Conservation (phyloP, 2,113 vertebrate species). For the Eretmochelys imbricata region DNA sequence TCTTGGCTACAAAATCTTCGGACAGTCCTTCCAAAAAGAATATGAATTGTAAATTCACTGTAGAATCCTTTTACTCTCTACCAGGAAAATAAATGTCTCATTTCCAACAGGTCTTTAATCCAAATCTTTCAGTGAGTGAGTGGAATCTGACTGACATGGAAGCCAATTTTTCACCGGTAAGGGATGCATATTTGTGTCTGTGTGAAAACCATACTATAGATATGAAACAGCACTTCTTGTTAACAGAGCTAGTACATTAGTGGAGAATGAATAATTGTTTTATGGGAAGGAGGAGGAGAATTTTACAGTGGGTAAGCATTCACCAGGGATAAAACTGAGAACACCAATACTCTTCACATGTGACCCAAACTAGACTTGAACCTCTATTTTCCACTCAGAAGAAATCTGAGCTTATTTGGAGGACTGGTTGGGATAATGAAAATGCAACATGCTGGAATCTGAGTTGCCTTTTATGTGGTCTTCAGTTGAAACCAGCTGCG, state of each 20-base stretch:
- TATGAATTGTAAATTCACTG: not conserved
- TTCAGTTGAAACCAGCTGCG: not conserved
- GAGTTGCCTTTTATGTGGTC: not conserved
- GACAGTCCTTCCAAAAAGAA: not conserved
- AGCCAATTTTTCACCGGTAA: conserved; percentile 88
- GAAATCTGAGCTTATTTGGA: not conserved
- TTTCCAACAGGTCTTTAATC: conserved; percentile 83
- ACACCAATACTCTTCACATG: not conserved
- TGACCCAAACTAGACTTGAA: not conserved
- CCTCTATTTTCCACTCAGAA: not conserved
- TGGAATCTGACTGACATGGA: conserved; percentile 91
- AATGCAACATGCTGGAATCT: not conserved
- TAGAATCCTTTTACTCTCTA: not conserved
- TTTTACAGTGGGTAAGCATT: not conserved
- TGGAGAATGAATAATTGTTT: not conserved
- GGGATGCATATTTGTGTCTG: not conserved
- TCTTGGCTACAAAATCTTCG: not conserved
- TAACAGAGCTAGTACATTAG: not conserved
- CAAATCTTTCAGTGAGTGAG: conserved; percentile 85
- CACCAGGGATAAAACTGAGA: not conserved
- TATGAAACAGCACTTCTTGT: not conserved
- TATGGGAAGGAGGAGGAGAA: not conserved
- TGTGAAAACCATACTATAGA: not conserved
- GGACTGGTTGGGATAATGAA: accelerated
- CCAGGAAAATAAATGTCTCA: not conserved